Evolutionary conservation across 1,140 invertebrate genomes (phyloP).

Genomic region (Aphelenchoides besseyi): DNA sequence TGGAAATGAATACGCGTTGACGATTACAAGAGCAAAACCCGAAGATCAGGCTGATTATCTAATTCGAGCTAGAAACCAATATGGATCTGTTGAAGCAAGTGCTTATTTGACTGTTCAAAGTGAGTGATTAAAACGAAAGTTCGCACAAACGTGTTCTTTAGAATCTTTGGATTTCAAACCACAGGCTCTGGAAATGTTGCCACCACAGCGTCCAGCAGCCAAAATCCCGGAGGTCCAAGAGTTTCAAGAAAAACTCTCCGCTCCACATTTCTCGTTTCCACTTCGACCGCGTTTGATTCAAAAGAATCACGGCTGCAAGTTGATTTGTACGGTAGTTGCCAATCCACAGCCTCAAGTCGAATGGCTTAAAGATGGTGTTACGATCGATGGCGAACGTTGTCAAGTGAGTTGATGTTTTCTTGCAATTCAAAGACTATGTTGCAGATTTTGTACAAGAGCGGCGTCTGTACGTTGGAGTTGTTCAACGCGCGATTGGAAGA

Average conservation of each 20-base stretch:
- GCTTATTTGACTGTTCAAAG: constrained; percentile 96
- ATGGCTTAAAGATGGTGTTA: constrained; percentile 88
- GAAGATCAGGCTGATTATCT: constrained; percentile 95
- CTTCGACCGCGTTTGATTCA: constrained; percentile 95
- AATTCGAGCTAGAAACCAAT: constrained; percentile 93
- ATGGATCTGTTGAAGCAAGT: constrained; percentile 89
- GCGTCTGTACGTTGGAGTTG: constrained; percentile 93
- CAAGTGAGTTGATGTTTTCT: background rate
- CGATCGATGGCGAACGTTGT: constrained; percentile 78
- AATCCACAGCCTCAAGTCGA: constrained; percentile 84
- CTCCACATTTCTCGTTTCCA: constrained; percentile 92
- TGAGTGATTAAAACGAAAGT: constrained; percentile 64
- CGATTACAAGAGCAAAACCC: constrained; percentile 88
- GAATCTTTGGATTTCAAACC: background rate
- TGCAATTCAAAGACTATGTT: too few relatives aligned
- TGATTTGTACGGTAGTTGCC: constrained; percentile 90
- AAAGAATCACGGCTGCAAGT: constrained; percentile 73
- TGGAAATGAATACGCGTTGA: constrained; percentile 92
- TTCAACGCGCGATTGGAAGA: constrained; percentile 86
- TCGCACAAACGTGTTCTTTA: constrained; percentile 16
- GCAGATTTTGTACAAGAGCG: constrained; percentile 80
- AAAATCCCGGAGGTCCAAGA: constrained; percentile 34
- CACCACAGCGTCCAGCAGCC: constrained; percentile 28
- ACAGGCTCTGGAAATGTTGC: constrained; percentile 22
- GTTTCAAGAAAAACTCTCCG: constrained; percentile 62